Conservation (phyloP, 2,797 vertebrate genomes). For the Gadopsis marmoratus region DNA sequence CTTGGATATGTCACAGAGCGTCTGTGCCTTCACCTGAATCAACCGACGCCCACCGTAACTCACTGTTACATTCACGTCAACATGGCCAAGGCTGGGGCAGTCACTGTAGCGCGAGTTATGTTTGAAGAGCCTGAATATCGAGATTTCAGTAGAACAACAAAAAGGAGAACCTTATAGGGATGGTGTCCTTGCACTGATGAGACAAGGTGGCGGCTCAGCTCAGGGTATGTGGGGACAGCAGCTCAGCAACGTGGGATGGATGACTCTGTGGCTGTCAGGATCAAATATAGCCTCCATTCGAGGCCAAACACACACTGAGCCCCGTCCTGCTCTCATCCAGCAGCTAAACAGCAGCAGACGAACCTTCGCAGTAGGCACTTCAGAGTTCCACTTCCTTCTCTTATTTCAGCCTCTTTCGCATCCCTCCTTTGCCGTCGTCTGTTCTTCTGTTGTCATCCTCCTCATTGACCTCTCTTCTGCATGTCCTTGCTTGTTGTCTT, state of each 20-base stretch:
- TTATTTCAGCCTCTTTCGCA: conserved; percentile 80
- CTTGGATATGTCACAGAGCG: conserved; percentile 56
- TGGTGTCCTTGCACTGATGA: conserved; percentile 72
- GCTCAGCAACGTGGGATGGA: conserved; percentile 71
- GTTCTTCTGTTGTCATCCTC: conserved; percentile 71
- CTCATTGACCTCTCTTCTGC: conserved; percentile 67
- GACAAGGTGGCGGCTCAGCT: conserved; percentile 62
- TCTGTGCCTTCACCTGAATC: conserved; percentile 52
- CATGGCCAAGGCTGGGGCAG: conserved; percentile 58
- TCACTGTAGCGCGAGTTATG: conserved; percentile 48
- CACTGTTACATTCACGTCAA: conserved; percentile 74
- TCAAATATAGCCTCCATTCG: conserved; percentile 81
- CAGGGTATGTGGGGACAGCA: conserved; percentile 63
- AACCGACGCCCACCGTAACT: conserved; percentile 38
- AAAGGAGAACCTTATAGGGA: conserved; percentile 62
- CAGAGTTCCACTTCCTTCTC: conserved; percentile 76
- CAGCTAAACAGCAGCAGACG: conserved; percentile 34
- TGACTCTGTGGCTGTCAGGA: conserved; percentile 77
- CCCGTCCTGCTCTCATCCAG: conserved; percentile 66
- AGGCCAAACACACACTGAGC: conserved; percentile 77
- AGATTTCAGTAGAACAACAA: conserved; percentile 35
- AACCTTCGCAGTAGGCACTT: conserved; percentile 81
- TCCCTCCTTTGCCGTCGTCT: conserved; percentile 68
- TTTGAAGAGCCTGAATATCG: conserved; percentile 23
- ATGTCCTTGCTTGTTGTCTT: conserved; percentile 68